Evolutionary conservation across 1,140 invertebrate species (phyloP), one percentile per base, ranked within the genome.

Genomic region (Mycetomoellerius zeteki): DNA sequence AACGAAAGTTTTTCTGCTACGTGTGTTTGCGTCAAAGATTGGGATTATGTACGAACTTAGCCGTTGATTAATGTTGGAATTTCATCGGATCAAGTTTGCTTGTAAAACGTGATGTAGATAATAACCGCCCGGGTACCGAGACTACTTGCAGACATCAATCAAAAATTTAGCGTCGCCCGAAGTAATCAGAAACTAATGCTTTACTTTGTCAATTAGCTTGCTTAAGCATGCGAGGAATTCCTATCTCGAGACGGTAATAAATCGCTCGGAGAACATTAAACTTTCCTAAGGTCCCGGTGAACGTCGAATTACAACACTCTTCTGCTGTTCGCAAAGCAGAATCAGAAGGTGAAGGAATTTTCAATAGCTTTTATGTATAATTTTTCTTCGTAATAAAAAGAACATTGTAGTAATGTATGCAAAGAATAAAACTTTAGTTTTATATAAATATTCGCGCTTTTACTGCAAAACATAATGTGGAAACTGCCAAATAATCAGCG

Each of bases 151-250:
- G 33, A 77, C 76, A 65, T 78, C 37, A 78, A 78, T 78, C 24
- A 65, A 78, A 78, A 78, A 78, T 65, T 78, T 78, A 78, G 24
- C 58, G 58, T 78, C 58, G 37, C 37, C 37, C 37, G 24, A 65
- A 78, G 58, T 77, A 78, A 78, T 78, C 58, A 65, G 58, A 65
- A 78, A 65, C 58, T 78, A 78, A 78, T 78, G 76, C 76, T 78
- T 77, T 77, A 77, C 75, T 77, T 64, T 78, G 76, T 78, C 76
- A 65, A 78, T 78, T 78, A 78, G 60, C 76, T 64, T 78, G 76
- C 60, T 78, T 65, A 78, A 78, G 58, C 37, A 78, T 78, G 76
- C 60, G 58, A 78, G 24, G 76, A 78, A 78, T 78, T 78, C 37
- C 58, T 64, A 77, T 78, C 27, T 78, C 43, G 27, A 65, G 37